Evolutionary conservation across 2,797 vertebrate genomes (phyloP).

Genomic region (Myotis pilosus): DNA sequence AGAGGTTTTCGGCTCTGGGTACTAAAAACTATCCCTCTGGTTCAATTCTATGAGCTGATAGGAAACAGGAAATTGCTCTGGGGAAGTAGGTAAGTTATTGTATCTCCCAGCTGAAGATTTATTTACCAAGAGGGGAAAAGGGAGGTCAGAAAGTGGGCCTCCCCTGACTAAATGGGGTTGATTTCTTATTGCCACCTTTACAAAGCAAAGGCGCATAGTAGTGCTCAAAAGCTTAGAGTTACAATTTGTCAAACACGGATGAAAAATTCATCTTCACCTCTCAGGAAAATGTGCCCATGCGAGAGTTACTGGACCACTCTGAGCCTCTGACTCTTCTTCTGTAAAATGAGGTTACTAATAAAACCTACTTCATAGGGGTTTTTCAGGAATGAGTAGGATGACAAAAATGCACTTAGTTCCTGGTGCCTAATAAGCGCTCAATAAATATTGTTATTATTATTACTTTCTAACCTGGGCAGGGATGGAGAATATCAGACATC

Average conservation of each 20-base stretch:
- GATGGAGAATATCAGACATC: background rate
- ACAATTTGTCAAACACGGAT: constrained; percentile 26
- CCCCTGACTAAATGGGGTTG: background rate
- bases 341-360: background rate
- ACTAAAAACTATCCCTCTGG: constrained; percentile 6
- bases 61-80: constrained; percentile 21
- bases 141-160: background rate
- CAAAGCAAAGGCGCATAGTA: background rate
- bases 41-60: constrained; percentile 13
- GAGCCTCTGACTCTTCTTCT: background rate
- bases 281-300: background rate
- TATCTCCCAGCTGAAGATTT: constrained; percentile 29
- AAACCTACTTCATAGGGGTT: background rate
- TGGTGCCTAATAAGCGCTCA: background rate
- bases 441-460: background rate
- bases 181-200: constrained; percentile 40
- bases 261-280: background rate
- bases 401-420: background rate
- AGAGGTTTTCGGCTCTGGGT: background rate
- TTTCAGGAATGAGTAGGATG: background rate
- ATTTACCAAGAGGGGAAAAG: constrained; percentile 10
- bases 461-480: background rate
- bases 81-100: background rate
- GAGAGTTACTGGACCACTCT: background rate
- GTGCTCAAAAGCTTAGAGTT: background rate